A percentile compares a stretch with the other conserved stretches of the same genome.
phyloP scores from a whole-genome alignment of 2,797 vertebrate species.

The Peromyscus aztecus region DNA sequence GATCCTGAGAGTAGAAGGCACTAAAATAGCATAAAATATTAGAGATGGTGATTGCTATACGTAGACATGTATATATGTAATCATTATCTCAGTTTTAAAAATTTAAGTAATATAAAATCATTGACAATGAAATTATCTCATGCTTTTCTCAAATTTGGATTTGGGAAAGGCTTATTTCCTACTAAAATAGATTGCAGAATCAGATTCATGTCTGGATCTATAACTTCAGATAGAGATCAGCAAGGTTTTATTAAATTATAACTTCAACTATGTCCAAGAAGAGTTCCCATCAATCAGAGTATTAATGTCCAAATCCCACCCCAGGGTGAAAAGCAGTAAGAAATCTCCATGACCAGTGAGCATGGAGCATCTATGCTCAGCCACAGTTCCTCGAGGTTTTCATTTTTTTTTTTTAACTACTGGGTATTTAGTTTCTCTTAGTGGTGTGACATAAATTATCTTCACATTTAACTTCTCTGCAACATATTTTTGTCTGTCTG shows the following conservation, averaged over 20 bases:
- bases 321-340: constrained; percentile 22
- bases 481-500: constrained; percentile 64
- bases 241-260: constrained; percentile 40
- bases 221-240: constrained; percentile 32
- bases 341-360: background rate
- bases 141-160: constrained; percentile 39
- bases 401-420: constrained; percentile 56
- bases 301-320: background rate
- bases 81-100: background rate
- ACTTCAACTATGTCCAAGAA: background rate
- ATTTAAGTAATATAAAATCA: background rate
- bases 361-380: constrained; percentile 21
- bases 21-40: background rate
- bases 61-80: background rate
- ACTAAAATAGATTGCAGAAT: constrained; percentile 25
- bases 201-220: constrained; percentile 10
- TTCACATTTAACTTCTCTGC: constrained; percentile 64
- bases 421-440: constrained; percentile 65
- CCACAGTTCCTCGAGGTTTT: constrained; percentile 59
- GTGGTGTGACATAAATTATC: constrained; percentile 70
- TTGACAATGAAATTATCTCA: constrained; percentile 1
- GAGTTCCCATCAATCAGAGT: background rate
- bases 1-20: background rate
- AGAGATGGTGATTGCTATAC: background rate
- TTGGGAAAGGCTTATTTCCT: background rate